Percentiles rank a stretch among this genome's conserved stretches.
Conservation (phyloP, 2,888 invertebrate species). For the Patella caerulea region DNA sequence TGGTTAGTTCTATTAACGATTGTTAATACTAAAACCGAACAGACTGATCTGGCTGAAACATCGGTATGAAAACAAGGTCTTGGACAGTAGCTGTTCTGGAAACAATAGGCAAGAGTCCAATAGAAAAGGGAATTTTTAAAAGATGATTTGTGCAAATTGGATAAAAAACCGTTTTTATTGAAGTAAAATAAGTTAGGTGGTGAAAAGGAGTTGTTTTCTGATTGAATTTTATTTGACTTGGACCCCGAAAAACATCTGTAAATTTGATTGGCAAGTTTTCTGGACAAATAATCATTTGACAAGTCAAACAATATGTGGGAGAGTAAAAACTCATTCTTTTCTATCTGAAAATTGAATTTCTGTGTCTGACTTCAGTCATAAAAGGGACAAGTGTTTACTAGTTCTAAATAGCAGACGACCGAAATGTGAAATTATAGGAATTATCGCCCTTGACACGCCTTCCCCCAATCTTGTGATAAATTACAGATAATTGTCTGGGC, state of each 20-base stretch:
- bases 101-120: no score
- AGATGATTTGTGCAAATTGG: neutral
- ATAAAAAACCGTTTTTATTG: neutral
- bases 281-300: neutral
- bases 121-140: no score
- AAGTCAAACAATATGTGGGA: neutral
- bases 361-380: neutral
- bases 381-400: neutral
- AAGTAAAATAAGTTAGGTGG: conserved; percentile 2
- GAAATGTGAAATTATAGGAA: conserved; percentile 12
- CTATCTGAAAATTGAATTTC: conserved; percentile 2
- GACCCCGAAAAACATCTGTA: conserved; percentile 8
- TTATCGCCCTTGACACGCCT: conserved; percentile 11
- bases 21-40: no score
- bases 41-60: no score
- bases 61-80: no score
- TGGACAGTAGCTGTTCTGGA: no score
- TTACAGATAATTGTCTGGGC: conserved; percentile 10
- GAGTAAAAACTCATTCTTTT: conserved; percentile 9
- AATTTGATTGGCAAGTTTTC: conserved; percentile 11
- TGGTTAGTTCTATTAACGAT: no score
- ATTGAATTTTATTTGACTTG: conserved; percentile 2
- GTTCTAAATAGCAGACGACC: conserved; percentile 2
- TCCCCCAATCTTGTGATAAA: conserved; percentile 8
- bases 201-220: neutral